Conservation (phyloP, 2,113 vertebrate species). For the Mionectes macconnelli region DNA sequence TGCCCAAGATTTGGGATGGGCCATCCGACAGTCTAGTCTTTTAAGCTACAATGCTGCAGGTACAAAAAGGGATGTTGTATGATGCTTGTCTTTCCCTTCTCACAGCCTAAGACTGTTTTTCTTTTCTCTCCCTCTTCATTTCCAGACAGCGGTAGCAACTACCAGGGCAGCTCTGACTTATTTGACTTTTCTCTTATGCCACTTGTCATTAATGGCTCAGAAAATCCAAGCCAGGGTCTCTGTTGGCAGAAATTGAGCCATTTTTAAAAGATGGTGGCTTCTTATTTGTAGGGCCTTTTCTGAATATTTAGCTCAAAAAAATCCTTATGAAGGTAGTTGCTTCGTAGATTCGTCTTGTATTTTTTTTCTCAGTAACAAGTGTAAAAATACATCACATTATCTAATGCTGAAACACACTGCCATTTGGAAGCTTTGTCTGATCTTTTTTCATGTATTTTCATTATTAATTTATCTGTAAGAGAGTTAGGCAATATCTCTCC, state of each 20-base stretch:
- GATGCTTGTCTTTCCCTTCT: background rate
- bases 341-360: background rate
- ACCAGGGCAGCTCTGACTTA: background rate
- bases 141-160: background rate
- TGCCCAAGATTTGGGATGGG: background rate
- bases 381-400: background rate
- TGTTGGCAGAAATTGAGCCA: background rate
- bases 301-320: background rate
- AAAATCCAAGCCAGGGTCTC: background rate
- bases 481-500: background rate
- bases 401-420: background rate
- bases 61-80: background rate
- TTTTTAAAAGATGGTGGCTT: background rate
- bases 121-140: background rate
- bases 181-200: background rate
- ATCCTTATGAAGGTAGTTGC: accelerated
- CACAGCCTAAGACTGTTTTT: background rate
- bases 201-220: background rate
- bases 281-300: background rate
- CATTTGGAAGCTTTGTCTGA: background rate
- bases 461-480: background rate
- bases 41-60: background rate
- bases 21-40: background rate
- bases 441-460: background rate
- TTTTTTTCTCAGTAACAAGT: background rate